Base-by-base conservation (phyloP, 2,113 vertebrate genomes). In the Corydoras maculifer region DNA sequence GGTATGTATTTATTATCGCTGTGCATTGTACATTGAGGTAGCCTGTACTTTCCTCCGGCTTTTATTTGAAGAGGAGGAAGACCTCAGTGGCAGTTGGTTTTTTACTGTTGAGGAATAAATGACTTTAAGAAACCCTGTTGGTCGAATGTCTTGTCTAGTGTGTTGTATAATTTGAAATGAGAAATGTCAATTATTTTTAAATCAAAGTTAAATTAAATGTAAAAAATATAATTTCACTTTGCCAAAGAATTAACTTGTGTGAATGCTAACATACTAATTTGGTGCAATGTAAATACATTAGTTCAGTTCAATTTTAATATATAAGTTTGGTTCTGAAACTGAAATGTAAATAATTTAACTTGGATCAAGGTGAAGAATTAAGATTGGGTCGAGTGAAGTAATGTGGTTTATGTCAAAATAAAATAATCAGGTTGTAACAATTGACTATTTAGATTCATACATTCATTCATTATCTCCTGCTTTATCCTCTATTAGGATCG, bases 211-310 rank as follows among this genome's bases (percentile, higher is more conserved):
- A 58, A 58, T 58, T 25, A 25, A 25, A 25, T 25, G 18, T 25
- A 25, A 25, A 25, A 25, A 25, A 25, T 2, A 25, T 25, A 58
- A 58, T 58, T 58, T 58, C 55, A 58, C 3, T 58, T 58, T 58
- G 55, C 55, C 55, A 58, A 58, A 2, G 11, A 58, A 58, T 58
- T 58, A 58, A 58, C n/a, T 58, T 58, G 55, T 58, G 55, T 58
- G 55, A 58, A 58, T 58, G 55, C 55, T 58, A 58, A 58, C 55
- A 58, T 58, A 57, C n/a, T 58, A 58, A 58, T 58, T 58, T 58
- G 55, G 55, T 58, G 55, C 55, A 58, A 58, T 58, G 55, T 58
- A 58, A 58, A 58, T 58, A 58, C 55, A 2, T 58, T 58, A 58
- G 55, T 58, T 58, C 2, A 3, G 55, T 58, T 58, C 55, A 58